Evolutionary conservation across 2,113 vertebrate genomes (phyloP).

Genomic region (Brachyhypopomus occidentalis): DNA sequence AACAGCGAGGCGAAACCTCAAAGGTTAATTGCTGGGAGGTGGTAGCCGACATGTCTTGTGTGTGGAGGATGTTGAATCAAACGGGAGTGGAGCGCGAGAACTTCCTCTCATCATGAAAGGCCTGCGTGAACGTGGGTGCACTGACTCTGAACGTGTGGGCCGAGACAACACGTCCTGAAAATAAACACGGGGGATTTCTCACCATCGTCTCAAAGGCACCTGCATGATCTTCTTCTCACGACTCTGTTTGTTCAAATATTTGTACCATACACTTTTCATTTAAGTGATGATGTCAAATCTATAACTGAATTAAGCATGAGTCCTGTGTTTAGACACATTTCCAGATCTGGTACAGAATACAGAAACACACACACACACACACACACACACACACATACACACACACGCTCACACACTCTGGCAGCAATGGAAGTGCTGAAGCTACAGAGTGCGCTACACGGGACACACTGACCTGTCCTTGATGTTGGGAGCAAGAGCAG

Average conservation of each 20-base stretch:
- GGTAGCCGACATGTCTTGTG: slow-evolving; percentile 34
- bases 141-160: slow-evolving; percentile 56
- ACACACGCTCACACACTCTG: background rate
- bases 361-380: background rate
- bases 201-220: slow-evolving; percentile 48
- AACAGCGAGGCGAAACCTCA: slow-evolving; percentile 5
- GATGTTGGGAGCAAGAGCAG: slow-evolving; percentile 55
- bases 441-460: slow-evolving; percentile 24
- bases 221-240: slow-evolving; percentile 26
- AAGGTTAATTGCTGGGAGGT: slow-evolving; percentile 46
- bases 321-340: background rate
- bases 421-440: background rate
- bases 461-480: slow-evolving; percentile 59
- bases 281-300: background rate
- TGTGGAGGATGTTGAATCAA: slow-evolving; percentile 37
- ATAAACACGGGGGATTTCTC: slow-evolving; percentile 64
- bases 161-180: slow-evolving; percentile 56
- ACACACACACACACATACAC: background rate
- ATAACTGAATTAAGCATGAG: background rate
- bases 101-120: slow-evolving; percentile 48
- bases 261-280: background rate
- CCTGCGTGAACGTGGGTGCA: slow-evolving; percentile 53
- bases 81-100: slow-evolving; percentile 45
- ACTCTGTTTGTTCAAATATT: slow-evolving; percentile 24
- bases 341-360: background rate